Base-by-base conservation (phyloP, 2,888 invertebrate species). In the Morinoia aosen region DNA sequence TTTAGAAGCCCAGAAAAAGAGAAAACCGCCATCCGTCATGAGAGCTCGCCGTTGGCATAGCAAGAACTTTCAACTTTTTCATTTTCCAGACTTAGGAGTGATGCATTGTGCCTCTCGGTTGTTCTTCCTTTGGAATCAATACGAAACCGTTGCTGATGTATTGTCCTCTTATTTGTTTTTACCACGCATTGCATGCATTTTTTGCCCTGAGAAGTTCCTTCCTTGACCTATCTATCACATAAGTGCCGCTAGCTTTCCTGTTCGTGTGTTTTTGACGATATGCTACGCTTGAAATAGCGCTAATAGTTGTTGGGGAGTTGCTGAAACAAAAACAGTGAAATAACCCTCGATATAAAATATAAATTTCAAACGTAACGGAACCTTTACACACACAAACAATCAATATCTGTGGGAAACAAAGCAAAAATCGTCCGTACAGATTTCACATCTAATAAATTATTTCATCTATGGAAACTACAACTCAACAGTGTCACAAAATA, bases 1-100 rank as follows among this genome's bases (percentile, higher is more conserved):
- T 33, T 76, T 33, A 0, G 10, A 76, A 33, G 76, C 76, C 76
- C 76, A 76, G 76, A 76, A 76, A 76, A 76, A 76, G 76, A 76
- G 33, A 16, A 33, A 76, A 33, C 76, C 33, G 76, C 76, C 76
- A 76, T 76, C 76, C 76, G 76, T 76, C 76, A 76, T 76, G 33
- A 76, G 76, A 76, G 33, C 76, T 76, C 76, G 76, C 76, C 76
- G 76, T 76, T 76, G 76, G 76, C 76, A 76, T 76, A 76, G 76
- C 76, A 76, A 76, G 76, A 76, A 76, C 76, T 76, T 76, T 76
- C 76, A 76, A 33, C 76, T 76, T 76, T 76, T 76, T 76, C 76
- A 76, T 76, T 76, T 76, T 16, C 76, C 76, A 76, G 76, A 76
- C 76, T 76, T 76, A 76, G 76, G 76, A 76, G 33, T 76, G 76